These are phyloP conservation scores for Ophonus ardosiacus DNA, from an alignment of 2,888 invertebrate species.

Conservation along the genomic window DNA sequence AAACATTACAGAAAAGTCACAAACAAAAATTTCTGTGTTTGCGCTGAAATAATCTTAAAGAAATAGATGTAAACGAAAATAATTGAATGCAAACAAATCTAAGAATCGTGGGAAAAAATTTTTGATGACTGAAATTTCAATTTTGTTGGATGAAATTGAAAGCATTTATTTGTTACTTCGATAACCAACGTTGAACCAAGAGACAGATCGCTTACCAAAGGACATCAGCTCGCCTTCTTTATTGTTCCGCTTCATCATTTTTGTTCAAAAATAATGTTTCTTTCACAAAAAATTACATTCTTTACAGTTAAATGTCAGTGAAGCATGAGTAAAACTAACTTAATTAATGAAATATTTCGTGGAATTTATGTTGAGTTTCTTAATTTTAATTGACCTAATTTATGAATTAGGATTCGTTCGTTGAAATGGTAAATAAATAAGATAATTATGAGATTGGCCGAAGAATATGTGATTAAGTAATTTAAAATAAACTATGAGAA, in stretches of 20 bases:
- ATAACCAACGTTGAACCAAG: no score
- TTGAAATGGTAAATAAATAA: background rate
- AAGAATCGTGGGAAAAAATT: background rate
- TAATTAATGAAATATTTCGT: conserved; percentile 30
- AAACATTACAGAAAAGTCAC: background rate
- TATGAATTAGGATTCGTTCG: conserved; percentile 13
- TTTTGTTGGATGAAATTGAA: no score
- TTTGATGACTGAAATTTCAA: background rate
- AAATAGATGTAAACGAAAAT: background rate
- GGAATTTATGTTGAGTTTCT: conserved; percentile 8
- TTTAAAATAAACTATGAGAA: background rate
- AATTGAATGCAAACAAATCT: background rate
- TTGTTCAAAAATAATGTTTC: background rate
- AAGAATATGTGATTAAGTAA: background rate
- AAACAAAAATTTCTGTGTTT: background rate
- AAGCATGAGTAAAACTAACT: background rate
- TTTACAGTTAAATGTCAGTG: background rate
- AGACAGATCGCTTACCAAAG: no score
- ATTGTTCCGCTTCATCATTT: no score
- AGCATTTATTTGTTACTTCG: no score
- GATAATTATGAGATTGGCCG: background rate
- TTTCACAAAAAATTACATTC: background rate
- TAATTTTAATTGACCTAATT: conserved; percentile 33
- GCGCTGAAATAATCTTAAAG: background rate
- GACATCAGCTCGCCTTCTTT: no score